Conservation (phyloP, 2,888 invertebrate species). For the Selenia dentaria region DNA sequence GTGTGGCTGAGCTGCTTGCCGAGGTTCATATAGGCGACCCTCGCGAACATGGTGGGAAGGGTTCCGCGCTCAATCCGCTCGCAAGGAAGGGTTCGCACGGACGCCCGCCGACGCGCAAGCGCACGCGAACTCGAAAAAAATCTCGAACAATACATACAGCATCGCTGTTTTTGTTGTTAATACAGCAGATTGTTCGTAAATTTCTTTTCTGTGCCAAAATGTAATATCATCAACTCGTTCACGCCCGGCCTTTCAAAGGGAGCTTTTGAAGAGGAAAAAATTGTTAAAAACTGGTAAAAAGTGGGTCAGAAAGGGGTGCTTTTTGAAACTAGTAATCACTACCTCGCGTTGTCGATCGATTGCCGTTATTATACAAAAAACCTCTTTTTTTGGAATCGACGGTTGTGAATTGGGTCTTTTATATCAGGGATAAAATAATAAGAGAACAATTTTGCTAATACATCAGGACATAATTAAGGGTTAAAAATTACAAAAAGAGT, state of each 20-base stretch:
- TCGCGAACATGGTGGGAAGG: slow-evolving; percentile 70
- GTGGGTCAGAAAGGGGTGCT: slow-evolving; percentile 84
- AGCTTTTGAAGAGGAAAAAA: slow-evolving; percentile 79
- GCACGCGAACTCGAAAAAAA: slow-evolving; percentile 82
- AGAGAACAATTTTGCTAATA: slow-evolving; percentile 47
- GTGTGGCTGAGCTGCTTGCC: slow-evolving; percentile 32
- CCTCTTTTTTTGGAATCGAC: slow-evolving; percentile 61
- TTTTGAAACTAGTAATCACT: slow-evolving; percentile 82
- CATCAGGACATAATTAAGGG: slow-evolving; percentile 50
- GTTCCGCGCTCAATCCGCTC: slow-evolving; percentile 72
- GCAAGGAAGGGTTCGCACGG: slow-evolving; percentile 77
- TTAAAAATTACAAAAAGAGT: slow-evolving; percentile 4
- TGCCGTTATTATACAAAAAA: slow-evolving; percentile 81
- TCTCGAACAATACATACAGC: slow-evolving; percentile 73
- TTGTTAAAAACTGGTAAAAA: slow-evolving; percentile 82
- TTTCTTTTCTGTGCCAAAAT: slow-evolving; percentile 73
- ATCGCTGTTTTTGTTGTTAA: slow-evolving; percentile 81
- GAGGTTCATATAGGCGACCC: slow-evolving; percentile 55
- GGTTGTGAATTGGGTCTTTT: slow-evolving; percentile 69
- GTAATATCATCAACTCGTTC: slow-evolving; percentile 85
- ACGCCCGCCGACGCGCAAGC: slow-evolving; percentile 82
- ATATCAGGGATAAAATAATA: slow-evolving; percentile 61
- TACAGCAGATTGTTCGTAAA: slow-evolving; percentile 82
- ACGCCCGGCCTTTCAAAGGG: slow-evolving; percentile 83
- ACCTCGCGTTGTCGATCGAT: slow-evolving; percentile 75